Base-by-base conservation (phyloP, 2,113 vertebrate species). In the Ailuropoda melanoleuca region DNA sequence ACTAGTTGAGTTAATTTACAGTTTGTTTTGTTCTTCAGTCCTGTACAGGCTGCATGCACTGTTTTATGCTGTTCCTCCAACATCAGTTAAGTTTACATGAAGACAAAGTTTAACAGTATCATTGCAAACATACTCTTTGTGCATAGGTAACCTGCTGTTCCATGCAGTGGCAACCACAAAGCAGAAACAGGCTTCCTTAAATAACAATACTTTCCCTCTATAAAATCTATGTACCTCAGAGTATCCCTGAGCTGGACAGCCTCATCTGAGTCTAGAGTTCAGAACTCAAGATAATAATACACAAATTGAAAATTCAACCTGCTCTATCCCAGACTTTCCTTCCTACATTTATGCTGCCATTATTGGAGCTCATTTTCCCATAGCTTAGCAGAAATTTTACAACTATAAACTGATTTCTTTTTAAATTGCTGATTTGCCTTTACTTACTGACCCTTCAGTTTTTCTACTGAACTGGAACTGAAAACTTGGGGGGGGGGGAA, bases 351-450 rank as follows among this genome's bases (percentile, higher is more conserved):
- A n/a, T 85, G 14, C 62, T 97, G 46, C 64, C 81, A 56, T 66
- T 87, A 12, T 12, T 95, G 39, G 72, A 96, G 48, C 80, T 89
- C 39, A 82, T 97, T 98, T 96, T 82, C 95, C 80, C 78, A 88
- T 15, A 80, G 94, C 92, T 97, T 96, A 80, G 60, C 84, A 97
- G 96, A 97, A 98, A 96, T 96, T 97, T 96, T 97, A 97, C 93
- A 98, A 97, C 68, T 92, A 55, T 39, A 81, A 96, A 96, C 90
- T 81, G 77, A 88, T 97, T 97, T 92, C 86, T 93, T 97, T 92
- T 80, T 64, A 81, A 97, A 89, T 68, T 94, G 87, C 96, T 97
- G 93, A 97, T 94, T 92, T 98, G 94, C 82, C 88, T 94, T 93
- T 93, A 94, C 81, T 90, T 88, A 96, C 89, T 97, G 84, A 98